These are phyloP conservation scores for Anguilla obscura DNA, from an alignment of 2,797 vertebrate species.

Conservation along the genomic window DNA sequence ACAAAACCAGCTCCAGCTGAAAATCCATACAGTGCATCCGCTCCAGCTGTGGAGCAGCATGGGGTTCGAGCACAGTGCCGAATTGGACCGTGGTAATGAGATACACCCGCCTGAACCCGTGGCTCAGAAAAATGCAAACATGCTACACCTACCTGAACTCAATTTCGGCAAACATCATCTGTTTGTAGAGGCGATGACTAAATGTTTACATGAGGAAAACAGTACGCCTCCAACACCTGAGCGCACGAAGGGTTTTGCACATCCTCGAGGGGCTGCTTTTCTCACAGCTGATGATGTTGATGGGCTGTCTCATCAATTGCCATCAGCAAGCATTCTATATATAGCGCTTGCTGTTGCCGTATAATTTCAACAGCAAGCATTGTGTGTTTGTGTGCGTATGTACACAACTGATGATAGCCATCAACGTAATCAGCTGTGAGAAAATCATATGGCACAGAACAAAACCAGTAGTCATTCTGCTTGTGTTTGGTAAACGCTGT, in stretches of 20 bases:
- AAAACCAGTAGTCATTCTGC: neutral
- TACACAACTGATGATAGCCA: neutral
- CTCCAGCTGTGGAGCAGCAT: neutral
- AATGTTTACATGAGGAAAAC: slow-evolving; percentile 21
- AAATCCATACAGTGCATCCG: neutral
- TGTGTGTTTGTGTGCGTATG: neutral
- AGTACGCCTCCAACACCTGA: neutral
- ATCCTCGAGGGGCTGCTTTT: neutral
- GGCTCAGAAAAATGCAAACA: slow-evolving; percentile 10
- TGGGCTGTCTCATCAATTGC: neutral
- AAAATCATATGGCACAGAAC: neutral
- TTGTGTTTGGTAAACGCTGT: neutral
- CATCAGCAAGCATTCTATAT: neutral
- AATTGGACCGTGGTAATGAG: slow-evolving; percentile 22
- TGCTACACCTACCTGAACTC: slow-evolving; percentile 28
- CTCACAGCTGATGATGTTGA: neutral
- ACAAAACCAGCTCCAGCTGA: neutral
- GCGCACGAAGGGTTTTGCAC: neutral
- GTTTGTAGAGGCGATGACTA: slow-evolving; percentile 23
- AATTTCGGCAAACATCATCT: slow-evolving; percentile 21
- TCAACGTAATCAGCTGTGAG: neutral
- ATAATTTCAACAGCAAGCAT: neutral
- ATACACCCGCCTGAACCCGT: slow-evolving; percentile 28
- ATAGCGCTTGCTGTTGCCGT: neutral
- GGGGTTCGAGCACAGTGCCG: neutral